Conservation (phyloP, 2,113 vertebrate species). For the Choloepus hoffmanni region DNA sequence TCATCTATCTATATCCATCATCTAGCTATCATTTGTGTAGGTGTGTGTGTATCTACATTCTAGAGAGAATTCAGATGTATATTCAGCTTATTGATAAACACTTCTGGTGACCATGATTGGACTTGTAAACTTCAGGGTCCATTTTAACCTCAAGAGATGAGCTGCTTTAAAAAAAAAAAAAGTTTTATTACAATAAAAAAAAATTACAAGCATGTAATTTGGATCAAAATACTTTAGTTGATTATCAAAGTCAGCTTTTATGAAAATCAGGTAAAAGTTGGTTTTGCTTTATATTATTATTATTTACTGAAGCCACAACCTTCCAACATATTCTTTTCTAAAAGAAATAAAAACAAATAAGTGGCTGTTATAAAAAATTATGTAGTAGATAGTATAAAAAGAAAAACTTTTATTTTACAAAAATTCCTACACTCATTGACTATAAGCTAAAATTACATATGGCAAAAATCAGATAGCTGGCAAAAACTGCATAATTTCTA, state of each 20-base stretch:
- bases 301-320: neutral
- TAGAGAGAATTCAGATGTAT: neutral
- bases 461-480: constrained; percentile 6
- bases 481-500: constrained; percentile 66
- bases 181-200: neutral
- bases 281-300: constrained; percentile 19
- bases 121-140: neutral
- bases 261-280: constrained; percentile 18
- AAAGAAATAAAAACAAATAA: constrained; percentile 37
- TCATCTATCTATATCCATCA: too few relatives aligned
- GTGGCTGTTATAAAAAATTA: constrained; percentile 49
- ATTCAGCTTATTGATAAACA: neutral
- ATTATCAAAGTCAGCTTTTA: constrained; percentile 39
- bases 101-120: neutral
- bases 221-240: neutral
- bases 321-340: constrained; percentile 17
- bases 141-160: constrained; percentile 13
- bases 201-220: neutral
- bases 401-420: constrained; percentile 37
- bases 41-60: neutral
- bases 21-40: too few relatives aligned
- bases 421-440: neutral
- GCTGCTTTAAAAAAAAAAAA: neutral
- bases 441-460: constrained; percentile 56
- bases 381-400: neutral